phyloP scores from a whole-genome alignment of 1,140 invertebrate genomes.

The Bombus impatiens region DNA sequence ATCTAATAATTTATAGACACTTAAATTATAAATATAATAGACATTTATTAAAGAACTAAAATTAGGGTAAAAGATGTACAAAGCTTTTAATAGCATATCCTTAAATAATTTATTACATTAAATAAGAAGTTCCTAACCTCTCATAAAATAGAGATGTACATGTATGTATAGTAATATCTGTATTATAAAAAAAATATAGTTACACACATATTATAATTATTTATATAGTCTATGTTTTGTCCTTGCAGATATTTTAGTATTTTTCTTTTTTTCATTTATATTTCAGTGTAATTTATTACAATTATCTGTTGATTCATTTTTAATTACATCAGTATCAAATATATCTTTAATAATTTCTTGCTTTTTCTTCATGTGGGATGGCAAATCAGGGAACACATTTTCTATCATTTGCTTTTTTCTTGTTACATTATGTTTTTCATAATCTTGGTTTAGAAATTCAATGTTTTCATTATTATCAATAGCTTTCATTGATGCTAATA shows the following conservation, averaged over 20 bases:
- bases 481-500: conserved; percentile 85
- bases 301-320: conserved; percentile 47
- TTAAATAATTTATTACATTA: conserved; percentile 44
- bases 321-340: conserved; percentile 66
- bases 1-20: background rate
- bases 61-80: background rate
- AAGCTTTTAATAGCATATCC: conserved; percentile 9
- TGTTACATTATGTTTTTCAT: conserved; percentile 52
- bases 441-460: conserved; percentile 79
- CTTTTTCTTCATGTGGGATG: conserved; percentile 73
- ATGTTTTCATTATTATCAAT: conserved; percentile 85
- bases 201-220: conserved; percentile 30
- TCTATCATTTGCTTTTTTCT: conserved; percentile 77
- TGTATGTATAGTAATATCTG: conserved; percentile 7
- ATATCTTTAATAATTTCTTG: conserved; percentile 78
- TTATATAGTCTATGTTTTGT: conserved; percentile 12
- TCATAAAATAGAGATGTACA: conserved; percentile 13
- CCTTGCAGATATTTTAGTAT: background rate
- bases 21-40: background rate
- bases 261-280: conserved; percentile 12
- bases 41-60: background rate
- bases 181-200: conserved; percentile 30
- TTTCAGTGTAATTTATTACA: conserved; percentile 56
- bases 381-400: conserved; percentile 77
- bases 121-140: conserved; percentile 19